A percentile compares a stretch with the other conserved stretches of the same genome.
Evolutionary conservation across 2,888 invertebrate genomes (phyloP).

Genomic region (Stenurella melanura): DNA sequence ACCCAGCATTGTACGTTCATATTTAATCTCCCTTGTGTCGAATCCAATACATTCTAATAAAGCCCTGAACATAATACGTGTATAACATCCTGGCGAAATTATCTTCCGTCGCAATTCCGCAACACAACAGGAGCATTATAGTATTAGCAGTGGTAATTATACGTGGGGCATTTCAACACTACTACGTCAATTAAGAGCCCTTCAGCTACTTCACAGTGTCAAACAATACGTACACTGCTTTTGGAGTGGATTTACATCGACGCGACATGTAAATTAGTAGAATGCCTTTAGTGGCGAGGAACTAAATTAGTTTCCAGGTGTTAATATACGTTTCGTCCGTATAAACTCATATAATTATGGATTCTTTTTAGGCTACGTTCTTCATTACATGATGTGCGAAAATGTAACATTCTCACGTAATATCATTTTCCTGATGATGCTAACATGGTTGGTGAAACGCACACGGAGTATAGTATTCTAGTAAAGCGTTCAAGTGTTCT

Average conservation of each 20-base stretch:
- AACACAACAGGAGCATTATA: slow-evolving; percentile 12
- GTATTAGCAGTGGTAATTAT: slow-evolving; percentile 22
- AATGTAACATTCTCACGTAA: too few relatives aligned
- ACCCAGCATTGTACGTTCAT: not conserved
- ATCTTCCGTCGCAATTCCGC: slow-evolving; percentile 16
- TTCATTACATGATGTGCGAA: too few relatives aligned
- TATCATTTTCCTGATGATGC: too few relatives aligned
- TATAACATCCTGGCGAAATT: not conserved
- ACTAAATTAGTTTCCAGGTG: slow-evolving; percentile 19
- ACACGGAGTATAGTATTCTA: too few relatives aligned
- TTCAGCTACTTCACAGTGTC: slow-evolving; percentile 5
- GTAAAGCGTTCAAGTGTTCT: too few relatives aligned
- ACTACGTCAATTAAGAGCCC: slow-evolving; percentile 8
- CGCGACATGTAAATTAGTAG: slow-evolving; percentile 17
- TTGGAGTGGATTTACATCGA: slow-evolving; percentile 8
- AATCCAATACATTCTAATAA: slow-evolving; percentile 4
- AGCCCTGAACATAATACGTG: not conserved
- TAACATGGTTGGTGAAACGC: too few relatives aligned
- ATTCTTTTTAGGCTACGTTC: too few relatives aligned
- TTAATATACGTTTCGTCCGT: not conserved
- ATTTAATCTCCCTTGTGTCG: not conserved
- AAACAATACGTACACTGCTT: not conserved
- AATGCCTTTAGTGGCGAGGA: not conserved
- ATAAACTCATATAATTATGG: too few relatives aligned
- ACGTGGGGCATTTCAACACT: slow-evolving; percentile 16